Evolutionary conservation across 2,888 invertebrate species (phyloP).

Genomic region (Siphlonurus alternatus): DNA sequence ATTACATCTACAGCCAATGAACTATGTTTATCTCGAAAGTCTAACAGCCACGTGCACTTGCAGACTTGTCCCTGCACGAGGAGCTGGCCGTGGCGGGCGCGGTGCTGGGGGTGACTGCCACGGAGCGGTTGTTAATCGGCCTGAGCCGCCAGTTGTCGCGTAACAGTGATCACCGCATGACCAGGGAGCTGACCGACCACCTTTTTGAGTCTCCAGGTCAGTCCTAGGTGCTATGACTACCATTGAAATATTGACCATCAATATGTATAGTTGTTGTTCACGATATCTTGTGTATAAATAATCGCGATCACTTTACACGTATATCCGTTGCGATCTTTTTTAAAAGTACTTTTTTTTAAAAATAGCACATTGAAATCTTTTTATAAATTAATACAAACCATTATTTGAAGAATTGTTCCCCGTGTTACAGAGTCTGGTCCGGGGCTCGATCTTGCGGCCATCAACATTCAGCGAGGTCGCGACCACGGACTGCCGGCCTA

Average conservation of each 20-base stretch:
- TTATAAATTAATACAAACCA: background rate
- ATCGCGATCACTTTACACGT: too few relatives aligned
- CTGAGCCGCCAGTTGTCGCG: conserved; percentile 60
- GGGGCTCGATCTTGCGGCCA: conserved; percentile 73
- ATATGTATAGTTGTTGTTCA: too few relatives aligned
- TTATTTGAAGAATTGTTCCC: conserved; percentile 2
- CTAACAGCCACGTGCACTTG: too few relatives aligned
- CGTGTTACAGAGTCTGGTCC: conserved; percentile 37
- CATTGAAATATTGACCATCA: too few relatives aligned
- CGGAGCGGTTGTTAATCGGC: conserved; percentile 62
- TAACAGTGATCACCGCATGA: conserved; percentile 64
- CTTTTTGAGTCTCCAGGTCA: conserved; percentile 51
- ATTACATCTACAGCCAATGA: too few relatives aligned
- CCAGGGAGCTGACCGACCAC: conserved; percentile 64
- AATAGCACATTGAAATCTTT: too few relatives aligned
- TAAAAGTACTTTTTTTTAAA: too few relatives aligned
- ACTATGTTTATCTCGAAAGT: too few relatives aligned
- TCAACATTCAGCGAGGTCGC: conserved; percentile 72
- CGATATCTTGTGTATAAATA: too few relatives aligned
- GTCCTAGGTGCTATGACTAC: too few relatives aligned
- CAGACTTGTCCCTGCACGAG: conserved; percentile 65
- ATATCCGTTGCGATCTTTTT: too few relatives aligned
- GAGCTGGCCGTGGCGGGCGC: conserved; percentile 45
- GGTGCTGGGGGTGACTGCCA: conserved; percentile 60
- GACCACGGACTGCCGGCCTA: conserved; percentile 77